Base-by-base conservation (phyloP, 1,140 invertebrate genomes). In the Ganaspis sp. region DNA sequence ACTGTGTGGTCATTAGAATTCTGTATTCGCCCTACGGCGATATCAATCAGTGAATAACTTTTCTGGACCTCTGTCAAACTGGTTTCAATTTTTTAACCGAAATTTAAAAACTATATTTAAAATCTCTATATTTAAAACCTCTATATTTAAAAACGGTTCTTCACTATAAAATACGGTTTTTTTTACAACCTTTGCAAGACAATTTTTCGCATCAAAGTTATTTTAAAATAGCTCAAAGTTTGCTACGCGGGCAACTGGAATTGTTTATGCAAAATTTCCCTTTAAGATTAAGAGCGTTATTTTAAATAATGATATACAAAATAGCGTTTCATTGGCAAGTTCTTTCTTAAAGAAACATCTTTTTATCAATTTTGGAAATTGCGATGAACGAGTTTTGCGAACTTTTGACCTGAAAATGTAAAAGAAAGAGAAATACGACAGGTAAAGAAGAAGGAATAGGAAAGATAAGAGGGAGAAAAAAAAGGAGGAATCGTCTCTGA, bases 401-500 rank as follows among this genome's bases (percentile, higher is more conserved):
- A 64, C 11, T 64, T 64, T 15, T 29, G 23, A 29, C 23, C 58
- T 64, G 58, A 64, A 29, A 64, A 64, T 29, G 5, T 64, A 26
- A 21, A 58, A 29, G 23, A 64, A 26, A 64, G 12, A 72, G 73
- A 73, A 76, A 34, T 29, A 49, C 42, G 72, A 73, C 70, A 34
- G n/a, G 40, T 42, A 74, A 53, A 80, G 64, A 58, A 49, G 54
- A 53, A 45, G 76, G 23, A 76, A 53, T 37, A 69, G 19, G 69
- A 23, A 72, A 72, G 69, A 54, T 37, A 80, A 69, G n/a, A 19
- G 37, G 29, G 21, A 12, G 2, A 17, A 45, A 49, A 80, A 75
- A 80, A 81, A 76, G 76, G 74, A 75, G 73, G 73, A 74, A 80
- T 77, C 74, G 53, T 81, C 80, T 78, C 78, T 79, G 78, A 82